A percentile compares a stretch with the other conserved stretches of the same genome.
Evolutionary conservation across 2,797 vertebrate genomes (phyloP).

Genomic region (Mus spretus): DNA sequence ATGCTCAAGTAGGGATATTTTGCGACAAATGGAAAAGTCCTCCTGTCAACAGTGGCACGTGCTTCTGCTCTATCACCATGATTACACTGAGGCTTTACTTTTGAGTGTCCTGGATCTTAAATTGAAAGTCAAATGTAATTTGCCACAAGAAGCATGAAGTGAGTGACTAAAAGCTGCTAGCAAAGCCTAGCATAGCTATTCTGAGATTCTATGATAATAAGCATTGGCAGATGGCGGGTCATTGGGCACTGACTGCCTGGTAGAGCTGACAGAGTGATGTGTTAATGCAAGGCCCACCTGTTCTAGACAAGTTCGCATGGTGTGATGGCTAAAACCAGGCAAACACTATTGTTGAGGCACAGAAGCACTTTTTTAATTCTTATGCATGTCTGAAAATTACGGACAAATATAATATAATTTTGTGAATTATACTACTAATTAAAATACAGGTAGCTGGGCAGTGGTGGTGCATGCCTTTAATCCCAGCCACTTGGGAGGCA

Average conservation of each 20-base stretch:
- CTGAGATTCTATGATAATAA: slow-evolving; percentile 86
- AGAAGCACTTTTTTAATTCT: slow-evolving; percentile 43
- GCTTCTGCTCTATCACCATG: slow-evolving; percentile 88
- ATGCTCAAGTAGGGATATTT: background rate
- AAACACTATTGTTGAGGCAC: slow-evolving; percentile 45
- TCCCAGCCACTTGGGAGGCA: too few relatives aligned
- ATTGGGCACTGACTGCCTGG: slow-evolving; percentile 62
- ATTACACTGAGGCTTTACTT: slow-evolving; percentile 88
- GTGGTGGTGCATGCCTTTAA: too few relatives aligned
- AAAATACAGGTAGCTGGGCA: background rate
- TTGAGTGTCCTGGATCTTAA: slow-evolving; percentile 89
- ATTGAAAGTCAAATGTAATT: slow-evolving; percentile 91
- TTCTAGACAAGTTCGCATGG: slow-evolving; percentile 76
- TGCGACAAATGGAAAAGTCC: slow-evolving; percentile 86
- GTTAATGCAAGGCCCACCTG: slow-evolving; percentile 76
- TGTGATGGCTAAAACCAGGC: slow-evolving; percentile 69
- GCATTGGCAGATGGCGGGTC: slow-evolving; percentile 82
- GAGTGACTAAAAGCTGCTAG: slow-evolving; percentile 86
- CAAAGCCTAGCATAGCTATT: slow-evolving; percentile 84
- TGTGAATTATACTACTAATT: background rate
- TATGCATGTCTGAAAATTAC: slow-evolving; percentile 52
- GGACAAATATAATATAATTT: slow-evolving; percentile 7
- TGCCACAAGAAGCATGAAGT: slow-evolving; percentile 87
- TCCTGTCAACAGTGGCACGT: slow-evolving; percentile 86
- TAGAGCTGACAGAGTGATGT: slow-evolving; percentile 76